Conservation (phyloP, 2,113 vertebrate species). For the Lathamus discolor region DNA sequence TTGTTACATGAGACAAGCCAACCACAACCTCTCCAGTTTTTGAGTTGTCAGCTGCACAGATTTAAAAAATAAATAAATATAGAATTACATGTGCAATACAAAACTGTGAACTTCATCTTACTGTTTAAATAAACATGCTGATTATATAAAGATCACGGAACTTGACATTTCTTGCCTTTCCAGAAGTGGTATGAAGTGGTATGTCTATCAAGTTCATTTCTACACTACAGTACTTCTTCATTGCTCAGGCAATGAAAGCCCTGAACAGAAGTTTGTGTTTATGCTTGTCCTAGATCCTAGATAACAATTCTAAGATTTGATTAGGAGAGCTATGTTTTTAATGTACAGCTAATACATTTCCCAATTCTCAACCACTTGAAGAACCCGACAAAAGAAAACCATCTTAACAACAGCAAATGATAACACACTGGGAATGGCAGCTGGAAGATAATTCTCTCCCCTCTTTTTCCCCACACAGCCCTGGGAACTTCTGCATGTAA, state of each 20-base stretch:
- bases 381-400: background rate
- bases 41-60: background rate
- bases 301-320: background rate
- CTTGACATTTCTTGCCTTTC: background rate
- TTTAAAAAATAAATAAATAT: background rate
- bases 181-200: background rate
- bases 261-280: background rate
- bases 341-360: background rate
- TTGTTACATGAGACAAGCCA: background rate
- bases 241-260: background rate
- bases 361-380: background rate
- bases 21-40: background rate
- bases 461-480: background rate
- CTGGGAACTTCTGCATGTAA: background rate
- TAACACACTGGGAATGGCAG: background rate
- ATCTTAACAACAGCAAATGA: rapidly evolving
- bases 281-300: background rate
- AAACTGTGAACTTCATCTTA: background rate
- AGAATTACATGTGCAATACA: background rate
- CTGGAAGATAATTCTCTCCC: background rate
- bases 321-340: background rate
- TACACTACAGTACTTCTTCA: background rate
- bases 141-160: background rate
- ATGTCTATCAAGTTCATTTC: background rate
- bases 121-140: background rate